Evolutionary conservation across 1,140 invertebrate species (phyloP), one percentile per base, ranked within the genome.

Genomic region (Latrodectus geometricus): DNA sequence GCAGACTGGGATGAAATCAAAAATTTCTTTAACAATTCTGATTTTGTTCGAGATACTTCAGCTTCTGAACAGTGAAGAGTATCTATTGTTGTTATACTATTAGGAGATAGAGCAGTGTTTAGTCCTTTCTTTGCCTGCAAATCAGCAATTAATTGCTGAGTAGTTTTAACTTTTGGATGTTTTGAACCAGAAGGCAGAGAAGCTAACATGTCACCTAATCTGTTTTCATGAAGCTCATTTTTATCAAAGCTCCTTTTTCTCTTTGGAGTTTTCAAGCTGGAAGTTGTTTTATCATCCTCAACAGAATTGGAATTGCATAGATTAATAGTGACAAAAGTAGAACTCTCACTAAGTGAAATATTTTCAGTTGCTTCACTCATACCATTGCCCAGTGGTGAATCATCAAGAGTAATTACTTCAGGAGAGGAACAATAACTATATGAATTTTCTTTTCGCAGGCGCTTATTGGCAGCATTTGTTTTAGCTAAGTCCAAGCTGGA

Each of bases 91-190:
- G 89, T 89, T 69, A 92, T 89, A 69, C 90, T 89, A 86, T 90
- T 87, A 87, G 88, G 49, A 89, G 88, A 91, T 88, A 92, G 50
- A 48, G 61, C 20, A 78, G 83, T 56, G 65, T 15, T 91, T 88
- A 91, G 93, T 76, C 94, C 92, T 88, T 90, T 90, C 87, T 91
- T 91, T 83, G 94, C 94, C 90, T 95, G 94, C 84, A 96, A 92
- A 89, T 95, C 94, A 65, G 95, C 95, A 78, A 96, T 92, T 21
- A 97, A 90, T 90, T 97, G 95, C 89, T 96, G 95, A 35, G 96
- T 96, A 2, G 96, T 97, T 92, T 96, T 96, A 1, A 96, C 92
- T 93, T 92, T 96, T 94, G 87, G 94, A 93, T 89, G 93, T 94
- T 61, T 94, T 23, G 76, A 54, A 50, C 73, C 70, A 35, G 68